These are phyloP conservation scores for Spodoptera litura DNA, from an alignment of 1,140 invertebrate genomes.

Conservation along the genomic window DNA sequence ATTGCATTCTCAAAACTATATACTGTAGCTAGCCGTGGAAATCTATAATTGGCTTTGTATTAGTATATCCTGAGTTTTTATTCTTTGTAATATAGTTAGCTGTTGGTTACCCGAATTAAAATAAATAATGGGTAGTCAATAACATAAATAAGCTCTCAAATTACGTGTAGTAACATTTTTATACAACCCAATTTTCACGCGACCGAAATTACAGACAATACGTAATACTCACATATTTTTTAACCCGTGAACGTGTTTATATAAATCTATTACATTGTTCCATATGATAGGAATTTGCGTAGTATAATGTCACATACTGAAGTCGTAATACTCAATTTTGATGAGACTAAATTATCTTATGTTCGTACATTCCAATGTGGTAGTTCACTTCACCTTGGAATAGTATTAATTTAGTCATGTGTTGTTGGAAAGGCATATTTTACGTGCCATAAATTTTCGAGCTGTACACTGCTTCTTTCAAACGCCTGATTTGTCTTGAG, in stretches of 20 bases:
- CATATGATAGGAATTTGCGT: background rate
- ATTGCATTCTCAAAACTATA: too few species aligned
- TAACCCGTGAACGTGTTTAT: conserved; percentile 2
- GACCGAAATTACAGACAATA: too few species aligned
- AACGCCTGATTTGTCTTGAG: background rate
- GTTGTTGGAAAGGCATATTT: conserved; percentile 1
- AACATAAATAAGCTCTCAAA: too few species aligned
- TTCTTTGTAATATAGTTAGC: too few species aligned
- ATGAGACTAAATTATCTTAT: conserved; percentile 3
- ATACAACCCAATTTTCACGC: too few species aligned
- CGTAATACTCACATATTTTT: background rate
- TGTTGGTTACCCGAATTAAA: too few species aligned
- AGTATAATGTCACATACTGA: conserved; percentile 49
- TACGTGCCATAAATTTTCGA: conserved; percentile 1
- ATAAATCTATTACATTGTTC: background rate
- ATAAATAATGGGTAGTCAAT: too few species aligned
- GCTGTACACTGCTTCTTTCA: background rate
- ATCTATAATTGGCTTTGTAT: too few species aligned
- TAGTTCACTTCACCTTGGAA: conserved; percentile 11
- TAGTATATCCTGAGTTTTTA: too few species aligned
- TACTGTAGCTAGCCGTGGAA: too few species aligned
- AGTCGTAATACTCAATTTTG: conserved; percentile 21
- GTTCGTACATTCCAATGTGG: background rate
- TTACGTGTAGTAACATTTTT: too few species aligned
- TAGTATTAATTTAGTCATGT: conserved; percentile 18